Conservation (phyloP, 2,888 invertebrate genomes). For the Bibio marci region DNA sequence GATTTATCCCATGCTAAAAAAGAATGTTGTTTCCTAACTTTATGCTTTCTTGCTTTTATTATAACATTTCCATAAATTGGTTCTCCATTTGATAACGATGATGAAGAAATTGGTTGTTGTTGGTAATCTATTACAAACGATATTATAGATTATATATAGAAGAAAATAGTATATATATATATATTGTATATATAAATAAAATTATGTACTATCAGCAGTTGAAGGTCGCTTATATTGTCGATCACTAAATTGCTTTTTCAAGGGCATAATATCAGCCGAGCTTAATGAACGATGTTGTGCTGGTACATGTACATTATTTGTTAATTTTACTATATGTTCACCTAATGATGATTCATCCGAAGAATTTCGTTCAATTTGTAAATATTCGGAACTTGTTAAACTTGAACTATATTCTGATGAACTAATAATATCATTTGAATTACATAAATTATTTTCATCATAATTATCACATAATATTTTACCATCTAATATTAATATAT, state of each 20-base stretch:
- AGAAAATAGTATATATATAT: too few species aligned
- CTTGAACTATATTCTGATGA: constrained; percentile 4
- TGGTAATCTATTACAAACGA: background rate
- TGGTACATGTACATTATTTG: background rate
- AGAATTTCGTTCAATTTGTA: background rate
- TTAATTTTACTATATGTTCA: too few species aligned
- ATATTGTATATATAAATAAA: too few species aligned
- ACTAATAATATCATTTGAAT: background rate
- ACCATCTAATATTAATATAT: constrained; percentile 28
- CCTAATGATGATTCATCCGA: too few species aligned
- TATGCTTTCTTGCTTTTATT: constrained; percentile 2
- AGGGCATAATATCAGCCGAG: background rate
- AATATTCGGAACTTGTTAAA: background rate
- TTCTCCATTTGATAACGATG: constrained; percentile 5
- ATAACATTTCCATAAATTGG: constrained; percentile 10
- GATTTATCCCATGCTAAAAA: constrained; percentile 6
- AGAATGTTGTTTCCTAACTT: constrained; percentile 1
- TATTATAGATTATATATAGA: too few species aligned
- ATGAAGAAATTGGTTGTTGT: background rate
- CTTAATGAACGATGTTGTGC: background rate
- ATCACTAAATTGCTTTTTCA: background rate
- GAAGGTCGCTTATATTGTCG: constrained; percentile 2
- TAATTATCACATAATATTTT: constrained; percentile 1
- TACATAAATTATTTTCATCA: constrained; percentile 2
- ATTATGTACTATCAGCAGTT: constrained; percentile 3